Evolutionary conservation across 2,888 invertebrate species (phyloP).

Genomic region (Norana najaformis): DNA sequence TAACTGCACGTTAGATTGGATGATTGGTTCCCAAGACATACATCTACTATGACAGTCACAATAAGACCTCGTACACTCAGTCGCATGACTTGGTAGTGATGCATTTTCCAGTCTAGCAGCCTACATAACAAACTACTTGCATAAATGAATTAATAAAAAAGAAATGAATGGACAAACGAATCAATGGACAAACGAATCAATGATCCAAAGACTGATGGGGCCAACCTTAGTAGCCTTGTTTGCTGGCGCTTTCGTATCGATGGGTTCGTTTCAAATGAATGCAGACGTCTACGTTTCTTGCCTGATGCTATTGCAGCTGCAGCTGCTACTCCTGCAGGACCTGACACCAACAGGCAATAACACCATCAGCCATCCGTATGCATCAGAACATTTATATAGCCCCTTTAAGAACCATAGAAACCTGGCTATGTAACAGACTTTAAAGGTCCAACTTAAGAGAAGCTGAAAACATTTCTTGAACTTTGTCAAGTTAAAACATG

Average conservation of each 20-base stretch:
- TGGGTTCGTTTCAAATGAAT: slow-evolving; percentile 95
- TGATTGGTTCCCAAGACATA: neutral
- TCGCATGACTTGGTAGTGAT: neutral
- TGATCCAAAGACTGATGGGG: neutral
- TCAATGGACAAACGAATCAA: neutral
- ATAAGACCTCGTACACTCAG: neutral
- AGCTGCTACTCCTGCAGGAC: slow-evolving; percentile 92
- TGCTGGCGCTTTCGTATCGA: slow-evolving; percentile 93
- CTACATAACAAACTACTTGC: neutral
- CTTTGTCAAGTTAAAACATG: too few relatives aligned
- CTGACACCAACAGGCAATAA: slow-evolving; percentile 63
- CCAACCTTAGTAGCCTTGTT: slow-evolving; percentile 76
- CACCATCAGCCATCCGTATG: neutral
- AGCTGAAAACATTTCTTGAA: too few relatives aligned
- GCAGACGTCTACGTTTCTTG: slow-evolving; percentile 90
- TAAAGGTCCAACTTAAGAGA: too few relatives aligned
- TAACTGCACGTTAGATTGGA: neutral
- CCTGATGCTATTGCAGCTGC: slow-evolving; percentile 92
- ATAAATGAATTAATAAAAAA: neutral
- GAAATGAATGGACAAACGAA: neutral
- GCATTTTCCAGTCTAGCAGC: too few relatives aligned
- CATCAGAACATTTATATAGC: neutral
- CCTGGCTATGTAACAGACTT: too few relatives aligned
- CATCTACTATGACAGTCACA: neutral
- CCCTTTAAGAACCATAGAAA: too few relatives aligned